Percentiles rank a stretch among this genome's conserved stretches.
phyloP scores from a whole-genome alignment of 1,140 invertebrate species.

The Zophobas atratus region DNA sequence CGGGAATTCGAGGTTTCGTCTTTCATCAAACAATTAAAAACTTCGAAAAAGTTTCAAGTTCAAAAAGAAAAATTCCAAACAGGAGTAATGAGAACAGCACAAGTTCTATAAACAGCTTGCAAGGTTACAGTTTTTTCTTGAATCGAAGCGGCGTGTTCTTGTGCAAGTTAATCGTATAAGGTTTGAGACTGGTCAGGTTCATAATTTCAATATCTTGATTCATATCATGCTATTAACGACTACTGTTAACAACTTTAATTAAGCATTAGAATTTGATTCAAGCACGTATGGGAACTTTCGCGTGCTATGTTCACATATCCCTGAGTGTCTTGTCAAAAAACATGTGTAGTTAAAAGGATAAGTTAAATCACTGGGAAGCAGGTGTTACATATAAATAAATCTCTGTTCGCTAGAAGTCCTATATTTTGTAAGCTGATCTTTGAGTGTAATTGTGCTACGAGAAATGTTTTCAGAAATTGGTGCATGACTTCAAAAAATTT shows the following conservation, averaged over 20 bases:
- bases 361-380: not conserved
- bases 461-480: no score
- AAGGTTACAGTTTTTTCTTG: not conserved
- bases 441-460: no score
- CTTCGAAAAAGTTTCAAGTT: constrained; percentile 11
- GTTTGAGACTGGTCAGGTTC: constrained; percentile 3
- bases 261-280: constrained; percentile 1
- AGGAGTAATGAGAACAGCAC: not conserved
- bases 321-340: not conserved
- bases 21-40: constrained; percentile 21
- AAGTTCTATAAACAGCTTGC: not conserved
- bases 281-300: constrained; percentile 9
- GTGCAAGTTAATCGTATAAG: constrained; percentile 6
- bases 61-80: constrained; percentile 12
- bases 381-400: not conserved
- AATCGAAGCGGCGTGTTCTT: not conserved
- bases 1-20: not conserved
- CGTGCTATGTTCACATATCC: not conserved
- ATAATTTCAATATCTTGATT: constrained; percentile 18
- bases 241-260: constrained; percentile 21
- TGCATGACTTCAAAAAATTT: no score
- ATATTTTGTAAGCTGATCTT: not conserved
- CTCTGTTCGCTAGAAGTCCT: not conserved
- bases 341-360: not conserved
- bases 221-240: constrained; percentile 6